Base-by-base conservation (phyloP, 1,140 invertebrate genomes). In the Brachionus plicatilis region DNA sequence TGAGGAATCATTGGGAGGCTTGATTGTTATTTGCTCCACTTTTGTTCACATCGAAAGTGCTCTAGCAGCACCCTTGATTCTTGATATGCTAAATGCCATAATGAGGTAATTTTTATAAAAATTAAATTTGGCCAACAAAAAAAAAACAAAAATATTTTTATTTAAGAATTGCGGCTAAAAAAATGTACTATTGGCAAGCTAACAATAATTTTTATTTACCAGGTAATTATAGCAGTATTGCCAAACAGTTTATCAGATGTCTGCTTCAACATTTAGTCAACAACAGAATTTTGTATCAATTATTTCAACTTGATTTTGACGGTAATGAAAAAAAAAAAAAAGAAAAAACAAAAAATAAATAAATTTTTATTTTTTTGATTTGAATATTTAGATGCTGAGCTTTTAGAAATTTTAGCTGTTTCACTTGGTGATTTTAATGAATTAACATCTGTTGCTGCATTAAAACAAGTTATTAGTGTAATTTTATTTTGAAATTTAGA, bases 221-320 rank as follows among this genome's bases (percentile, higher is more conserved):
- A 11, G 88, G 89, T 33, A 90, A 90, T 87, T 87, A 87, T 86
- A 85, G 88, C 8, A 97, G 95, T 88, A 95, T 98, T 53, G 96
- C 96, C 1, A 93, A 96, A 89, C 97, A 99, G 90, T 98, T 99
- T 90, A 91, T 99, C 56, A 92, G 97, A 86, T 98, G 97, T 89
- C 94, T 96, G 79, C 91, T 99, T 43, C 96, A 99, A 90, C 96
- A 99, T 89, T 90, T 99, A 33, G 95, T 95, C 11, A 95, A 95
- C 0, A 96, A 98, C 90, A 96, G 96, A 84, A 94, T 99, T 78
- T 98, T 98, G 89, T 91, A 95, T 79, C 96, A 98, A 91, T 93
- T 99, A 86, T 99, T 99, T 89, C 93, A 96, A 90, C 95, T 94
- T 17, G 92, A 94, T 87, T 92, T 94, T 85, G 93, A 93, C 86